phyloP scores from a whole-genome alignment of 2,113 vertebrate genomes.

The Hippolais icterina region DNA sequence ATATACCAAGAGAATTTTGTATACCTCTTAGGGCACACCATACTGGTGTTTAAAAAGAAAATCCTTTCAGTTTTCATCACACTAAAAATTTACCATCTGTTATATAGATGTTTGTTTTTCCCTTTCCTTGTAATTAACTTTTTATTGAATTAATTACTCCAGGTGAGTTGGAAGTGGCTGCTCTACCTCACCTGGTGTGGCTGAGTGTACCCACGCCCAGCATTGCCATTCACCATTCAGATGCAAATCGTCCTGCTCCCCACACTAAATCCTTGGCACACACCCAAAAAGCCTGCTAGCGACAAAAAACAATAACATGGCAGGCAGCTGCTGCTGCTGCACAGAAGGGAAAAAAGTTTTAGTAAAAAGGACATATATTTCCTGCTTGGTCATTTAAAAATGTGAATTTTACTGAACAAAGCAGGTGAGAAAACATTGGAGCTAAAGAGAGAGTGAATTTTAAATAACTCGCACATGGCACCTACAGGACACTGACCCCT shows the following conservation, averaged over 20 bases:
- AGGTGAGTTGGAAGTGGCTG: conserved; percentile 56
- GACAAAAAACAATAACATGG: neutral
- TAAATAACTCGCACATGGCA: neutral
- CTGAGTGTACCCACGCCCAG: neutral
- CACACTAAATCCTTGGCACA: neutral
- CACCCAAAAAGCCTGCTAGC: conserved; percentile 22
- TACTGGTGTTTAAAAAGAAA: neutral
- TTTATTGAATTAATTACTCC: conserved; percentile 61
- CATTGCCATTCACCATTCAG: conserved; percentile 26
- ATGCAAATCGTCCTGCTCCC: conserved; percentile 27
- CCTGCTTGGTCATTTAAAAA: conserved; percentile 8
- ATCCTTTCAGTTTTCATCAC: neutral
- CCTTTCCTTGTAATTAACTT: conserved; percentile 47
- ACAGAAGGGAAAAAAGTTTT: neutral
- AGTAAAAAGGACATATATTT: neutral
- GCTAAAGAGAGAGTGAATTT: neutral
- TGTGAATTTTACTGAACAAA: neutral
- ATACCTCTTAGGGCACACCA: neutral
- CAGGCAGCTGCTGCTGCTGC: conserved; percentile 32
- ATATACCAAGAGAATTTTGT: neutral
- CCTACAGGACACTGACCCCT: neutral
- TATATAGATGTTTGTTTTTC: conserved; percentile 22
- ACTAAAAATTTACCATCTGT: conserved; percentile 43
- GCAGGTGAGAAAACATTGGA: neutral
- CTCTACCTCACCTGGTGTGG: conserved; percentile 36